Evolutionary conservation across 1,140 invertebrate species (phyloP), one percentile per base, ranked within the genome.

Genomic region (Ceratina australensis): DNA sequence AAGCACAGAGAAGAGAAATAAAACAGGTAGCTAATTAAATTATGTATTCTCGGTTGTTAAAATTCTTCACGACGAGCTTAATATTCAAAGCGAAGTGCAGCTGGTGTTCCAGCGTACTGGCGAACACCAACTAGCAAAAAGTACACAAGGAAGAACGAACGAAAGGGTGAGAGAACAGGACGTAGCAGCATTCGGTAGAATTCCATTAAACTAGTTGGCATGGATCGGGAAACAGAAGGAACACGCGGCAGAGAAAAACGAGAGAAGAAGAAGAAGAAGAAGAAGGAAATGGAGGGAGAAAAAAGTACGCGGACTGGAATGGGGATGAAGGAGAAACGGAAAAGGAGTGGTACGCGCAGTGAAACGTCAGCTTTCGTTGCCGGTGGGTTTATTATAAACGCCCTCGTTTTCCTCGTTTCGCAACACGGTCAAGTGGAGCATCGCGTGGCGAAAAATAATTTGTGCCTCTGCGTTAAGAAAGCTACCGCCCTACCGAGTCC

Each of bases 381-480:
- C 69, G 76, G 80, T 71, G 64, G 75, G 71, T 85, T 85, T 87
- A 87, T 86, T 87, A 86, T 83, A 86, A 86, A 81, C 87, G 86
- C 78, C 74, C 81, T 81, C 86, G 82, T 87, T 88, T 88, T 84
- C 80, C 50, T 82, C 78, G 74, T 83, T 85, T 82, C 85, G 78
- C 86, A 85, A 83, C 80, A 84, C 73, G 77, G 78, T 86, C 73
- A 85, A 81, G 79, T 75, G 52, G 72, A 60, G 74, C 81, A 74
- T 85, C 83, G 79, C 82, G 83, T 81, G 73, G 79, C 72, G 74
- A 61, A 72, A 87, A 81, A 86, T 80, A 85, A 81, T 87, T 84
- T 67, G 63, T 73, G 52, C 74, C 56, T 79, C 82, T 80, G 61
- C 68, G 81, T 67, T 60, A 57, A 78, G 49, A 73, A 73, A 50